Evolutionary conservation across 2,888 invertebrate species (phyloP).

Genomic region (Syrphus vitripennis): DNA sequence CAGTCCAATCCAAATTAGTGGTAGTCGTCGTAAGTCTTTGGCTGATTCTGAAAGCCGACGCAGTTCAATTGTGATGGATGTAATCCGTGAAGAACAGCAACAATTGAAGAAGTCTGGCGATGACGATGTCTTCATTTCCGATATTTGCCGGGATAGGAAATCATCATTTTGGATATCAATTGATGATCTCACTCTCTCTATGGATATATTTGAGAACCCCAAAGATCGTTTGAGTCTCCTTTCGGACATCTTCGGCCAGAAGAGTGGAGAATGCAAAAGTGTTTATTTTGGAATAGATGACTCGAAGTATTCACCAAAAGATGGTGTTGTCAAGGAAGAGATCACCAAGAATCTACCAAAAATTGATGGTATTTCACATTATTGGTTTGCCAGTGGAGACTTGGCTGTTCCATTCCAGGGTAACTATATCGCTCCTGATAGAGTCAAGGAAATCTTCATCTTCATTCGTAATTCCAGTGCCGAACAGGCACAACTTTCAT

Average conservation of each 20-base stretch:
- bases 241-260: slow-evolving; percentile 78
- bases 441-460: slow-evolving; percentile 75
- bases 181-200: slow-evolving; percentile 75
- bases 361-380: slow-evolving; percentile 76
- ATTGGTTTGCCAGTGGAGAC: slow-evolving; percentile 78
- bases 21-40: slow-evolving; percentile 40
- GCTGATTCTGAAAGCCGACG: slow-evolving; percentile 73
- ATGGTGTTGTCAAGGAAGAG: slow-evolving; percentile 28
- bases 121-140: slow-evolving; percentile 14
- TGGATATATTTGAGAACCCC: slow-evolving; percentile 74
- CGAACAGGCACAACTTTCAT: slow-evolving; percentile 70
- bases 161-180: slow-evolving; percentile 76
- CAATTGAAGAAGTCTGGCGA: background rate
- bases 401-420: slow-evolving; percentile 78
- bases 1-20: slow-evolving; percentile 36
- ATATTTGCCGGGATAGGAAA: background rate
- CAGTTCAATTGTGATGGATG: slow-evolving; percentile 77
- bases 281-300: slow-evolving; percentile 78
- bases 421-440: slow-evolving; percentile 73
- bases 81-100: slow-evolving; percentile 76
- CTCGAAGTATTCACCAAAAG: slow-evolving; percentile 74
- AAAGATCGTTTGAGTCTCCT: slow-evolving; percentile 74
- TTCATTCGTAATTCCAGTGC: slow-evolving; percentile 73
- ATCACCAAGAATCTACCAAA: slow-evolving; percentile 72
- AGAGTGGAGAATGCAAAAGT: slow-evolving; percentile 74